Evolutionary conservation across 2,888 invertebrate species (phyloP), one percentile per base, ranked within the genome.

Genomic region (Seira ritae): DNA sequence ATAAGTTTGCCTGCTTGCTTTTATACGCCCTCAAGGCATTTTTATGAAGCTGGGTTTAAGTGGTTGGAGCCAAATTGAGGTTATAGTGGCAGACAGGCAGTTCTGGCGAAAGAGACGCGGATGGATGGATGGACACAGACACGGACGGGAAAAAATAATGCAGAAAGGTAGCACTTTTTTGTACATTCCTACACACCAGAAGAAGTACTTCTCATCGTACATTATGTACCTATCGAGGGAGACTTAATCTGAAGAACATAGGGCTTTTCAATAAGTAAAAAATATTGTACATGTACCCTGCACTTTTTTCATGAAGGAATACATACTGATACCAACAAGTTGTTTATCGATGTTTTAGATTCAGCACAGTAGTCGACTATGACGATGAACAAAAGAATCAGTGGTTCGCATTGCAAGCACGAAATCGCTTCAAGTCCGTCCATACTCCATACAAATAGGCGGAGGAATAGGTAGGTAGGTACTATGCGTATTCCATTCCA

Each of bases 1-100:
- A 60, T 60, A 60, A 10, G 60, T n/a, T 60, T 60, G 42, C 42
- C 12, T 60, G 60, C 65, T 46, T 72, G 82, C 82, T 76, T 83
- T 74, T 79, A 75, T 75, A 75, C 62, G 75, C 84, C 84, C 84
- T 75, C 50, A 23, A 79, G 84, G 84, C 84, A 84, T 84, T 84
- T 84, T 83, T 60, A 79, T 79, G 70, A 74, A 83, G 83, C 72
- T 75, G 67, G 72, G 55, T 67, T 74, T 70, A 84, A 84, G 84
- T 84, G 78, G 78, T 84, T 84, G 84, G 84, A 84, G 84, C 84
- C 84, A 79, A 84, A 84, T 84, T 79, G 84, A 84, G 84, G 84
- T 84, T 84, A 84, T 74, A 84, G 79, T 79, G 84, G 84, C 84
- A 84, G 79, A 79, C 83, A 83, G 66, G 76, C 84, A 84, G 84